Evolutionary conservation across 2,113 vertebrate genomes (phyloP).

Genomic region (Podocnemis expansa): DNA sequence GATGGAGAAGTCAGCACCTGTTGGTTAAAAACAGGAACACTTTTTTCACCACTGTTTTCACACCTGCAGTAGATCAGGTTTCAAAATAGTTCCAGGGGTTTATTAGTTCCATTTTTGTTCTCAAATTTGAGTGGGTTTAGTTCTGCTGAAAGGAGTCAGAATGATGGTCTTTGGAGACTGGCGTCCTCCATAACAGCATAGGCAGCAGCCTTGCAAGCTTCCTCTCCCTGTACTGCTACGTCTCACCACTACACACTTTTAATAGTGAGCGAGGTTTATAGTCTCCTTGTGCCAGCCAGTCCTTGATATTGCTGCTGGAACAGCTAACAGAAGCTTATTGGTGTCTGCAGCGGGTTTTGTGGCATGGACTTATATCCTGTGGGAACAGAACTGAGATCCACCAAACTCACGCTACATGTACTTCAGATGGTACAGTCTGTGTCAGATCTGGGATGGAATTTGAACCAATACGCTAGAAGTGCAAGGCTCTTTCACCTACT

Average conservation of each 20-base stretch:
- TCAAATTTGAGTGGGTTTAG: neutral
- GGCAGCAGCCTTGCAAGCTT: neutral
- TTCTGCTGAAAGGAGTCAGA: neutral
- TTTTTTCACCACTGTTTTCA: conserved; percentile 39
- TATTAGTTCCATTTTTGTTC: neutral
- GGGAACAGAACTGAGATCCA: neutral
- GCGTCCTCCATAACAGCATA: neutral
- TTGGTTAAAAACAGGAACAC: conserved; percentile 53
- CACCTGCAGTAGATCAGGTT: neutral
- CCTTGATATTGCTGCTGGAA: neutral
- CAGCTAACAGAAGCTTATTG: neutral
- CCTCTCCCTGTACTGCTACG: neutral
- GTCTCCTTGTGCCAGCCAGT: neutral
- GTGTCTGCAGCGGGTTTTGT: neutral
- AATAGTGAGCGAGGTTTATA: neutral
- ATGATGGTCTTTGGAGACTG: neutral
- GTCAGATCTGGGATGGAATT: neutral
- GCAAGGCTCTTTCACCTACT: neutral
- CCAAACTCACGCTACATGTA: neutral
- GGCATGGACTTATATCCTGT: neutral
- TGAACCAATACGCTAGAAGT: neutral
- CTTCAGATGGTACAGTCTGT: neutral
- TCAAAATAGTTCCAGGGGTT: conserved; percentile 33
- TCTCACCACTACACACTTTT: fast-evolving
- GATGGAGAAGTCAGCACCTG: conserved; percentile 14